These are phyloP conservation scores for Menura novaehollandiae DNA, from an alignment of 2,113 vertebrate species.

Conservation along the genomic window DNA sequence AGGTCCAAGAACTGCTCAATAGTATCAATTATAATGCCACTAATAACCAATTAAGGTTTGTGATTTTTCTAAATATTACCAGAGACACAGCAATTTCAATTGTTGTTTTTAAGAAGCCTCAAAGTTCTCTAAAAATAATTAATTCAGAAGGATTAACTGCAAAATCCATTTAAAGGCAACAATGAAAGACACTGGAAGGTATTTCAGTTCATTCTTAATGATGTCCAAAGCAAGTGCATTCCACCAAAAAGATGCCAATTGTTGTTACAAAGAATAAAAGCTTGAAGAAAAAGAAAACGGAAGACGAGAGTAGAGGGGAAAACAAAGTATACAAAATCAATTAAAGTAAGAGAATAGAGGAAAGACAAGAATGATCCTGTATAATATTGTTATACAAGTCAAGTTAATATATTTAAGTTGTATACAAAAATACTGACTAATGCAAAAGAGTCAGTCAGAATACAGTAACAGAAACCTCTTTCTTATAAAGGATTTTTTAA, in stretches of 20 bases:
- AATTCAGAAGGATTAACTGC: constrained; percentile 19
- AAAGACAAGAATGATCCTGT: background rate
- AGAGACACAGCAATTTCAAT: background rate
- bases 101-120: background rate
- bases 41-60: constrained; percentile 32
- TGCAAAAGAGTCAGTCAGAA: background rate
- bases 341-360: background rate
- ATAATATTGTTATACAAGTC: background rate
- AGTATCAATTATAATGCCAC: background rate
- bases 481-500: background rate
- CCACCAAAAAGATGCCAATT: background rate
- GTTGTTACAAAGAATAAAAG: background rate
- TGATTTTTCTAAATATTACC: constrained; percentile 13
- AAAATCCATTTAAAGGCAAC: background rate
- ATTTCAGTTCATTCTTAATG: background rate
- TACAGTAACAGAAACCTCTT: background rate
- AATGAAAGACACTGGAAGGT: background rate
- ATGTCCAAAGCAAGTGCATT: background rate
- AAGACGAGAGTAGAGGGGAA: background rate
- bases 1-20: constrained; percentile 14
- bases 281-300: background rate
- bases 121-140: background rate
- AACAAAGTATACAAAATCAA: background rate
- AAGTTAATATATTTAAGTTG: background rate
- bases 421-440: background rate